Evolutionary conservation across 2,113 vertebrate genomes (phyloP).

Genomic region (Zingel zingel): DNA sequence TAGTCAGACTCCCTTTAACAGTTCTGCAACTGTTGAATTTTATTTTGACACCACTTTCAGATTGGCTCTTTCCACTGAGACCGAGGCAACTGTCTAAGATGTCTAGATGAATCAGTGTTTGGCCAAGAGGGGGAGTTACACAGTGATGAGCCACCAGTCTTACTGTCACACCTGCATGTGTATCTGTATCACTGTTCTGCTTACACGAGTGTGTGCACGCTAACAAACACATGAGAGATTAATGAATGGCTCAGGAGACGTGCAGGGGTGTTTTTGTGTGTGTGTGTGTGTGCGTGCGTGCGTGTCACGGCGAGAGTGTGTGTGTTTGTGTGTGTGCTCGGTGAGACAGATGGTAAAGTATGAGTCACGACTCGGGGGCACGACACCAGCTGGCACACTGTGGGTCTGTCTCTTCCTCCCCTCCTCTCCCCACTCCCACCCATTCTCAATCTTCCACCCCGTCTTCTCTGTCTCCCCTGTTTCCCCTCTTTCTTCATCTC

Average conservation of each 20-base stretch:
- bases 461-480: slow-evolving; percentile 62
- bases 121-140: slow-evolving; percentile 50
- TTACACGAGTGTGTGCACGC: not conserved
- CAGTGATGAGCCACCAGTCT: slow-evolving; percentile 57
- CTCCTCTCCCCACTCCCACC: not conserved
- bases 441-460: slow-evolving; percentile 63
- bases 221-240: slow-evolving; percentile 35
- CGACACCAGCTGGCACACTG: slow-evolving; percentile 81
- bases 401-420: slow-evolving; percentile 58
- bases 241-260: slow-evolving; percentile 43
- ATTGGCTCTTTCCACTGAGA: slow-evolving; percentile 47
- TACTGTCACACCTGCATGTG: slow-evolving; percentile 64
- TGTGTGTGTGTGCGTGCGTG: slow-evolving; percentile 13
- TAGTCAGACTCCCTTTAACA: not conserved
- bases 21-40: slow-evolving; percentile 36
- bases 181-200: not conserved
- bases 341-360: slow-evolving; percentile 83
- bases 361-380: slow-evolving; percentile 83
- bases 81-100: slow-evolving; percentile 48
- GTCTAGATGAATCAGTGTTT: slow-evolving; percentile 70
- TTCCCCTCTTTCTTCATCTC: slow-evolving; percentile 77
- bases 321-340: slow-evolving; percentile 47
- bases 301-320: slow-evolving; percentile 5
- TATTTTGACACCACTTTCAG: slow-evolving; percentile 18
- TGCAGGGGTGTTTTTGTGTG: slow-evolving; percentile 7